Evolutionary conservation across 2,797 vertebrate species (phyloP).

Genomic region (Balearica regulorum): DNA sequence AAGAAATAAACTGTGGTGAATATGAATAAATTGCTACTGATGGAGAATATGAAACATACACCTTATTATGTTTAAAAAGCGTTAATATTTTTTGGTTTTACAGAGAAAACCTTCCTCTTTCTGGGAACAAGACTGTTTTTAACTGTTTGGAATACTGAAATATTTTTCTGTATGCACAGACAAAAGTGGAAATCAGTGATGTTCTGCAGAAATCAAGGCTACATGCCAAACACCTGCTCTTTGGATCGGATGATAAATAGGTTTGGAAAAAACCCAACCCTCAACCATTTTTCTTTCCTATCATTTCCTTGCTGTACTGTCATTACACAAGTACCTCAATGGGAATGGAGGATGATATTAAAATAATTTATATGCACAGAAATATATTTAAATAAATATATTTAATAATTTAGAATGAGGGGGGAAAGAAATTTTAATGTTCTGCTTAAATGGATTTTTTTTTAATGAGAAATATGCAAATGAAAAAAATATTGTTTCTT

Average conservation of each 20-base stretch:
- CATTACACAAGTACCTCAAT: background rate
- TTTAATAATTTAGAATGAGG: background rate
- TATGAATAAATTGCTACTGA: background rate
- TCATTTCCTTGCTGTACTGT: background rate
- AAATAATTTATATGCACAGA: background rate
- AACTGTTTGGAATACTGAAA: background rate
- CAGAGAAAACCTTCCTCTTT: background rate
- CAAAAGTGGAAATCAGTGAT: background rate
- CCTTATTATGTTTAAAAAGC: background rate
- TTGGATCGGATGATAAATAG: background rate
- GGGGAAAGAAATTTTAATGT: background rate
- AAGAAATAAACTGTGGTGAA: background rate
- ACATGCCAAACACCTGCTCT: background rate
- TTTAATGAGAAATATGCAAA: background rate
- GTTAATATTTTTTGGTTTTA: background rate
- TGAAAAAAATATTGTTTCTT: background rate
- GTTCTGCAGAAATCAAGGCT: background rate
- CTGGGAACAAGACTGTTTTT: background rate
- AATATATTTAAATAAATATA: background rate
- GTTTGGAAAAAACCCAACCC: background rate
- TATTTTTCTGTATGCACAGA: background rate
- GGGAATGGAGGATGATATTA: background rate
- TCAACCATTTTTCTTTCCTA: background rate
- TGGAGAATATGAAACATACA: background rate
- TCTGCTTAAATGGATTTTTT: background rate